Evolutionary conservation across 2,888 invertebrate species (phyloP).

Genomic region (Aplocera efformata): DNA sequence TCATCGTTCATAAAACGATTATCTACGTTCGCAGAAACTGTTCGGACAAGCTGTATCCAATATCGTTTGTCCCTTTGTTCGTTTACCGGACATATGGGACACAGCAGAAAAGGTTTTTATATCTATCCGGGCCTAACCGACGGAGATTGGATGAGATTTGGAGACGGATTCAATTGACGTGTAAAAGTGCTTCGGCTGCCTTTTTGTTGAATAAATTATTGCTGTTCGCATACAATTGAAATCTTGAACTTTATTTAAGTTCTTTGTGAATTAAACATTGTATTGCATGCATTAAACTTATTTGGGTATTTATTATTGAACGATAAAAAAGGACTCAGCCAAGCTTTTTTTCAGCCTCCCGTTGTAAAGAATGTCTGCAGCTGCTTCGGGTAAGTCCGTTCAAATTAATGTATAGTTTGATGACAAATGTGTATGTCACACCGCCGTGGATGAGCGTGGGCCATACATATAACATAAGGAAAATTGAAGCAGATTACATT

Average conservation of each 20-base stretch:
- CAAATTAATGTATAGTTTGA: too few relatives aligned
- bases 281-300: too few relatives aligned
- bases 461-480: too few relatives aligned
- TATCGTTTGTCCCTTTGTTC: slow-evolving; percentile 17
- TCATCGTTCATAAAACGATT: slow-evolving; percentile 15
- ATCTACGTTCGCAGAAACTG: slow-evolving; percentile 13
- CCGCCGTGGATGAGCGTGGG: too few relatives aligned
- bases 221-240: slow-evolving; percentile 19
- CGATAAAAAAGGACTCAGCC: too few relatives aligned
- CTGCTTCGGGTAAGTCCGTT: too few relatives aligned
- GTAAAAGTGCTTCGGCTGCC: slow-evolving; percentile 27
- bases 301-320: too few relatives aligned
- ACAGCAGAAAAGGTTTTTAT: slow-evolving; percentile 22
- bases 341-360: too few relatives aligned
- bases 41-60: slow-evolving; percentile 14
- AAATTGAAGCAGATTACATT: too few relatives aligned
- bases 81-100: slow-evolving; percentile 17
- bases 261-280: too few relatives aligned
- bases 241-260: slow-evolving; percentile 1
- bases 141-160: slow-evolving; percentile 27
- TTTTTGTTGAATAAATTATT: slow-evolving; percentile 27
- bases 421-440: too few relatives aligned
- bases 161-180: slow-evolving; percentile 27
- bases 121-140: slow-evolving; percentile 17
- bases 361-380: too few relatives aligned